Conservation (phyloP, 1,140 invertebrate genomes). For the Macrosteles quadrilineatus region DNA sequence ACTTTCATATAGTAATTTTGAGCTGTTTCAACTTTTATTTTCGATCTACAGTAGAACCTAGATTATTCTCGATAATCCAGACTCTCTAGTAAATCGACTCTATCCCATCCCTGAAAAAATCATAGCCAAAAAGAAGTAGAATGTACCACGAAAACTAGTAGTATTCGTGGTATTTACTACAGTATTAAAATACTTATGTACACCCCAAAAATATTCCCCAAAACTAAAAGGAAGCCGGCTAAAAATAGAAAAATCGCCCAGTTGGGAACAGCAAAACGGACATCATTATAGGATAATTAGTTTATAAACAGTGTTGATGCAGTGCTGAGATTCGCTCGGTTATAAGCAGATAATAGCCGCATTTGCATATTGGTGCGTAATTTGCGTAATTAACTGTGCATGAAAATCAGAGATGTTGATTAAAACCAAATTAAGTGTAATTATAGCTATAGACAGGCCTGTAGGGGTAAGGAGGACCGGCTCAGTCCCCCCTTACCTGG, state of each 20-base stretch:
- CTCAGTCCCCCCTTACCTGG: background rate
- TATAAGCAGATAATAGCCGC: conserved; percentile 1
- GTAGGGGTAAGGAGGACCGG: background rate
- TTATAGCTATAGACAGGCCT: background rate
- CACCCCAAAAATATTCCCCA: too few relatives aligned
- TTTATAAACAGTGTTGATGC: conserved; percentile 11
- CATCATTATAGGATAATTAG: conserved; percentile 6
- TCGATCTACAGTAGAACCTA: too few relatives aligned
- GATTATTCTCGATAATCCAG: too few relatives aligned
- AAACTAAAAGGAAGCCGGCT: background rate
- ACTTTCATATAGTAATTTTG: too few relatives aligned
- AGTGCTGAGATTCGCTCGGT: background rate
- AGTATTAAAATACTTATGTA: too few relatives aligned
- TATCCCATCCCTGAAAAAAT: too few relatives aligned
- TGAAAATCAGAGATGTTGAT: conserved; percentile 1
- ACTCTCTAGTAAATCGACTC: too few relatives aligned
- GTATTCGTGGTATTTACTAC: too few relatives aligned
- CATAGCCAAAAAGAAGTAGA: too few relatives aligned
- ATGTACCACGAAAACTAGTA: too few relatives aligned
- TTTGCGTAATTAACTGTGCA: conserved; percentile 10
- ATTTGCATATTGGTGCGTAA: background rate
- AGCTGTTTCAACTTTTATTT: too few relatives aligned
- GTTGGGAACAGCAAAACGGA: background rate
- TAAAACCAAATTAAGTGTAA: conserved; percentile 14
- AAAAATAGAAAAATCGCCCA: too few relatives aligned